Conservation (phyloP, 2,888 invertebrate genomes). For the Orthosia gracilis region DNA sequence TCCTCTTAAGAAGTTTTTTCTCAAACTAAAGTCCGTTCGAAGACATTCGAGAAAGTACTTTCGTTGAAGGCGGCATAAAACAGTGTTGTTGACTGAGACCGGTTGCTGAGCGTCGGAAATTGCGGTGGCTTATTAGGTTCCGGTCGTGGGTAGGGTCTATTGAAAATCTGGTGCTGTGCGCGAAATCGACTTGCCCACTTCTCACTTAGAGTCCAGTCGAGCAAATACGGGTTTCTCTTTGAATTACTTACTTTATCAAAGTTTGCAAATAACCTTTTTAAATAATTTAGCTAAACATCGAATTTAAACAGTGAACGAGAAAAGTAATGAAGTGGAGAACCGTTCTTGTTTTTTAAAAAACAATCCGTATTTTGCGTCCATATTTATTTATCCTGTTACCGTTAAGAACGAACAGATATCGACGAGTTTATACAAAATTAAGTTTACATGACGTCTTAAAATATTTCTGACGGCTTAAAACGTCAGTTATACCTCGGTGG, state of each 20-base stretch:
- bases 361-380: not conserved
- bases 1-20: constrained; percentile 53
- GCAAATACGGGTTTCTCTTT: constrained; percentile 55
- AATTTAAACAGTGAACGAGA: constrained; percentile 15
- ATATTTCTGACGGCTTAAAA: constrained; percentile 48
- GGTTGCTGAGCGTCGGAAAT: constrained; percentile 84
- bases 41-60: constrained; percentile 76
- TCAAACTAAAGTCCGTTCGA: constrained; percentile 57
- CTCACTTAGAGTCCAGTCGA: constrained; percentile 63
- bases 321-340: not conserved
- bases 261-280: constrained; percentile 18
- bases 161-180: constrained; percentile 78
- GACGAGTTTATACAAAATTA: constrained; percentile 22
- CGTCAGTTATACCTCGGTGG: constrained; percentile 22
- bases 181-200: constrained; percentile 75
- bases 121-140: constrained; percentile 88
- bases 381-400: constrained; percentile 11
- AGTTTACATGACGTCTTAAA: constrained; percentile 27
- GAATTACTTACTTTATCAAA: constrained; percentile 31
- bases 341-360: constrained; percentile 6
- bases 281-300: constrained; percentile 5
- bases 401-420: not conserved
- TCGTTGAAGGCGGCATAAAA: constrained; percentile 77
- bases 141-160: constrained; percentile 78
- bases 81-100: constrained; percentile 81